Evolutionary conservation across 2,888 invertebrate species (phyloP).

Genomic region (Amaurobius ferox): DNA sequence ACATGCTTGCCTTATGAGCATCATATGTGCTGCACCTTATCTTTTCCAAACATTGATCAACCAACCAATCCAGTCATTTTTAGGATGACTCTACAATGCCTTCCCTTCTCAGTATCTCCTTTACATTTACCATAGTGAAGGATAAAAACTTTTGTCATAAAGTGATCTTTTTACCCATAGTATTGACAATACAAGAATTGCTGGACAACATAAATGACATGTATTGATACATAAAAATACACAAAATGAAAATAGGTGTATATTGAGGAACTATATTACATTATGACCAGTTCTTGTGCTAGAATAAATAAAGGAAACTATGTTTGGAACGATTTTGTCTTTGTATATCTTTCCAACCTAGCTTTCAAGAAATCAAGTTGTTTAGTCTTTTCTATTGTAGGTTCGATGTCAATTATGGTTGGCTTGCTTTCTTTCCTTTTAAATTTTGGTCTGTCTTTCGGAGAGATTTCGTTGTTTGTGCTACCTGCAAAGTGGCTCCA

Average conservation of each 20-base stretch:
- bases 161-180: too few relatives aligned
- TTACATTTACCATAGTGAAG: too few relatives aligned
- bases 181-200: too few relatives aligned
- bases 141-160: too few relatives aligned
- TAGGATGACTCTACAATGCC: too few relatives aligned
- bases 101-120: too few relatives aligned
- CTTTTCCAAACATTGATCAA: too few relatives aligned
- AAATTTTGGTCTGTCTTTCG: background rate
- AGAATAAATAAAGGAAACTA: slow-evolving; percentile 1
- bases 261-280: background rate
- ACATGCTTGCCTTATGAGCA: too few relatives aligned
- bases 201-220: too few relatives aligned
- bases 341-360: background rate
- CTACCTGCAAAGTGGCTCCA: slow-evolving; percentile 20
- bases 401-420: background rate
- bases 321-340: slow-evolving; percentile 6
- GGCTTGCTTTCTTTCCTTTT: slow-evolving; percentile 11
- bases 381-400: background rate
- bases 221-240: background rate
- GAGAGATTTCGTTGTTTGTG: background rate
- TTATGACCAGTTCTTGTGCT: background rate
- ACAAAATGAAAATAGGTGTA: background rate
- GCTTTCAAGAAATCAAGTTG: background rate
- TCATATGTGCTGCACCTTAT: too few relatives aligned
- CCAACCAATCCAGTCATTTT: too few relatives aligned